Evolutionary conservation across 1,140 invertebrate genomes (phyloP).

Genomic region (Monochamus saltuarius): DNA sequence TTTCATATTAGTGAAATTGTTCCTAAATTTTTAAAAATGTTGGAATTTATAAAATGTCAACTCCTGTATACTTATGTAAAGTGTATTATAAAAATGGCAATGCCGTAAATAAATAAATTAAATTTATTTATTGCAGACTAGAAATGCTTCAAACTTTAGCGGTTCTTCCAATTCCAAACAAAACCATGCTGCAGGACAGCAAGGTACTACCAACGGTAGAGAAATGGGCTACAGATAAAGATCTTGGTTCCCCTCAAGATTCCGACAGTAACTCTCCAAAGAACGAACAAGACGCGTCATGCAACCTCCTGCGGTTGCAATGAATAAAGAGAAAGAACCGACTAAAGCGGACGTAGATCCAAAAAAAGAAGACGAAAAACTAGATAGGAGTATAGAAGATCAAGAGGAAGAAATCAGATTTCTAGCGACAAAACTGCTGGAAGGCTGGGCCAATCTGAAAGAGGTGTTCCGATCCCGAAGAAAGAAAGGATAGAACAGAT

Average conservation of each 20-base stretch:
- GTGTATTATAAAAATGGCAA: too few relatives aligned
- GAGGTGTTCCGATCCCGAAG: conserved; percentile 94
- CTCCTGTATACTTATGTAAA: too few relatives aligned
- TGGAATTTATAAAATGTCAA: too few relatives aligned
- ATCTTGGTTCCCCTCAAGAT: conserved; percentile 53
- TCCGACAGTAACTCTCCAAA: conserved; percentile 46
- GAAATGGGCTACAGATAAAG: conserved; percentile 66
- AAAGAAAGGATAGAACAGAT: conserved; percentile 90
- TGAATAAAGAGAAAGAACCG: conserved; percentile 17
- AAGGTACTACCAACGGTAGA: conserved; percentile 83
- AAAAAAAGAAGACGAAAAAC: conserved; percentile 15
- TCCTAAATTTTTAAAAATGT: too few relatives aligned
- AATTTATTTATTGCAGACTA: conserved; percentile 57
- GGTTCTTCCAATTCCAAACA: conserved; percentile 87
- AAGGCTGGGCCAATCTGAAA: conserved; percentile 78
- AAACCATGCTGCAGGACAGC: conserved; percentile 88
- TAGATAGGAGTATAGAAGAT: conserved; percentile 26
- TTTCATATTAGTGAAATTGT: too few relatives aligned
- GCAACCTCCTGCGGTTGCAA: not conserved
- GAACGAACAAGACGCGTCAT: conserved; percentile 34
- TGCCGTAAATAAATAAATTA: too few relatives aligned
- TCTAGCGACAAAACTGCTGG: conserved; percentile 66
- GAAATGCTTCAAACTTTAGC: conserved; percentile 79
- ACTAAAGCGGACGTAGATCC: conserved; percentile 13
- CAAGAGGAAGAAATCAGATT: conserved; percentile 48